phyloP scores from a whole-genome alignment of 2,113 vertebrate species.

The Sciurus niger region DNA sequence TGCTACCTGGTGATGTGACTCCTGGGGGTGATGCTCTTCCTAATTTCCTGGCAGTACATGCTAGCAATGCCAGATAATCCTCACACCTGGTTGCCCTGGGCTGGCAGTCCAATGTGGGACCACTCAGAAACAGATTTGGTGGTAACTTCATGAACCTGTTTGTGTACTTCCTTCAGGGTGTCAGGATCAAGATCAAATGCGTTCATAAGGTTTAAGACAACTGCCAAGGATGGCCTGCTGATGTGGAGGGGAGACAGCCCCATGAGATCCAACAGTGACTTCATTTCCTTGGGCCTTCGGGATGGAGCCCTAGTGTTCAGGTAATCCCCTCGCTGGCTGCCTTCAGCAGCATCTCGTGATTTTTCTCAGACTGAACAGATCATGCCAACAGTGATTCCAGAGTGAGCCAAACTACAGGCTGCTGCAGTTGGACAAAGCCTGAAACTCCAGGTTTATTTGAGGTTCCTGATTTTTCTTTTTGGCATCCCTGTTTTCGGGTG shows the following conservation, averaged over 20 bases:
- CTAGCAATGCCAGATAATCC: neutral
- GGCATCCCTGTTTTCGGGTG: neutral
- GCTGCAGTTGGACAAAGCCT: neutral
- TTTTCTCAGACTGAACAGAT: neutral
- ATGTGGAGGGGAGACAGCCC: constrained; percentile 96
- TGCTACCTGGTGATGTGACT: neutral
- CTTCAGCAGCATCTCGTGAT: neutral
- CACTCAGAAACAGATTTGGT: neutral
- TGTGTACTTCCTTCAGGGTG: constrained; percentile 87
- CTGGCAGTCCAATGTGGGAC: neutral
- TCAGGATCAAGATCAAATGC: constrained; percentile 95
- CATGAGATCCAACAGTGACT: constrained; percentile 95
- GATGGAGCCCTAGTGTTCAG: constrained; percentile 95
- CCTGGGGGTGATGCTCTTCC: neutral
- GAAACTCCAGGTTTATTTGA: neutral
- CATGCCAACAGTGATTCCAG: neutral
- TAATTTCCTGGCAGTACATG: neutral
- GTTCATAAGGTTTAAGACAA: constrained; percentile 98
- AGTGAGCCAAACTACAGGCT: neutral
- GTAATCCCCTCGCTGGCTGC: constrained; percentile 83
- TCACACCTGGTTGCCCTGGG: neutral
- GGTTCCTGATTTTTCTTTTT: neutral
- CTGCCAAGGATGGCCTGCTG: constrained; percentile 94
- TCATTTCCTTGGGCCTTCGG: constrained; percentile 95
- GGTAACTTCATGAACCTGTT: neutral